Percentiles rank a stretch among this genome's conserved stretches.
Conservation (phyloP, 1,140 invertebrate genomes). For the Eumaeus atala region DNA sequence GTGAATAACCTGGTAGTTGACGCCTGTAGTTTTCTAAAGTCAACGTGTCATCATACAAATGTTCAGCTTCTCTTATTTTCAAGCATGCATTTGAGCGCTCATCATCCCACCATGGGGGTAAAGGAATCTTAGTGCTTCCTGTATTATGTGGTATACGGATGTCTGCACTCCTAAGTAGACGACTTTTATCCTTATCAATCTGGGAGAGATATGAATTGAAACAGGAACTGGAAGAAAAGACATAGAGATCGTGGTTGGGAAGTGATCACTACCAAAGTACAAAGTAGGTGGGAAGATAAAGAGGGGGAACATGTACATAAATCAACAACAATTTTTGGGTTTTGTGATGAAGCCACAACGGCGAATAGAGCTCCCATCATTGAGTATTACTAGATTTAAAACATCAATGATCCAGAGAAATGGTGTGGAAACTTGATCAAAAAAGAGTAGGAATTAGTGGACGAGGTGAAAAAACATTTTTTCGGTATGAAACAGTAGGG, state of each 20-base stretch:
- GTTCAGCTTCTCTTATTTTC: neutral
- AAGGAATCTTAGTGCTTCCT: neutral
- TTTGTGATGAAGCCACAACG: neutral
- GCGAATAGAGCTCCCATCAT: neutral
- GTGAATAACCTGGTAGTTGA: neutral
- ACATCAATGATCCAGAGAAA: neutral
- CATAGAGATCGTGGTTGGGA: neutral
- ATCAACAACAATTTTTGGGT: neutral
- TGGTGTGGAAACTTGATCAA: neutral
- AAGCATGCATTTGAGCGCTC: neutral
- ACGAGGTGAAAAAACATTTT: neutral
- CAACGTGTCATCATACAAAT: neutral
- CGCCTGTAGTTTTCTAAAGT: conserved; percentile 10
- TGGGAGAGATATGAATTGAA: neutral
- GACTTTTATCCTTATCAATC: neutral
- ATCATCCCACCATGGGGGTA: conserved; percentile 15
- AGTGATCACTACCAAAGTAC: conserved; percentile 9
- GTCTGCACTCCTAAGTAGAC: neutral
- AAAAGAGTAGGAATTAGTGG: neutral
- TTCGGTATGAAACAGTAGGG: conserved; percentile 12
- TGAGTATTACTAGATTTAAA: neutral
- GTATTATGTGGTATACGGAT: neutral
- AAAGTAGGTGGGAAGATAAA: neutral
- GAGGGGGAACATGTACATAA: neutral
- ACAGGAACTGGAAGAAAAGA: neutral